phyloP scores from a whole-genome alignment of 92 coral and sea anemone species.

The Epizoanthus illoricatus region DNA sequence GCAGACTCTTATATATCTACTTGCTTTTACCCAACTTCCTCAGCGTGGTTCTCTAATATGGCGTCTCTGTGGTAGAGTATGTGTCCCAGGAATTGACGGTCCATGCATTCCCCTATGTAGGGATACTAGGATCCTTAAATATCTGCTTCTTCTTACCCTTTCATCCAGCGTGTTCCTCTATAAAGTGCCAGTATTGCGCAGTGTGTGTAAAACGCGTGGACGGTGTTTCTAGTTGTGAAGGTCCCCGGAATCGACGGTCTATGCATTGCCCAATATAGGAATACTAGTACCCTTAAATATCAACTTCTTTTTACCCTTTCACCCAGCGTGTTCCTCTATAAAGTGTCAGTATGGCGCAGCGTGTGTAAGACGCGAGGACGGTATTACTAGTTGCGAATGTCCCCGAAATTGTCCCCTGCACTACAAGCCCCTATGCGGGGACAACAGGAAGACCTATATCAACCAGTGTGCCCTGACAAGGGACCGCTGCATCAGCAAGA shows the following conservation, averaged over 20 bases:
- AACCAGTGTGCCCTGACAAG: slow-evolving; percentile 85
- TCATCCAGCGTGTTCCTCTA: slow-evolving; percentile 63
- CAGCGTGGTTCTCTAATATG: no score
- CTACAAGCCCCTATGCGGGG: slow-evolving; percentile 87
- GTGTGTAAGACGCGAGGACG: slow-evolving; percentile 85
- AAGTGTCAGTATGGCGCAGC: slow-evolving; percentile 73
- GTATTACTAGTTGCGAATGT: slow-evolving; percentile 77
- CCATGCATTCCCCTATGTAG: slow-evolving; percentile 88
- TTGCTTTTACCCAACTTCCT: no score
- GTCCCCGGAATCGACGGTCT: neutral
- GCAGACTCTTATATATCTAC: no score
- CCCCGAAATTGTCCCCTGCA: slow-evolving; percentile 75
- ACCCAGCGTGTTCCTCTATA: slow-evolving; percentile 62
- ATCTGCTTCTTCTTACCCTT: no score
- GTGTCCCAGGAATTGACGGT: slow-evolving; percentile 4
- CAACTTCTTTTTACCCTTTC: neutral
- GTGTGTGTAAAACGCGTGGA: no score
- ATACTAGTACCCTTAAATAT: neutral
- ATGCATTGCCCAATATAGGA: neutral
- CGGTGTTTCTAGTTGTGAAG: no score
- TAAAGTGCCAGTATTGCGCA: no score
- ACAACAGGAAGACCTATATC: slow-evolving; percentile 83
- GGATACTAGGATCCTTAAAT: slow-evolving; percentile 66
- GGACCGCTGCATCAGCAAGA: slow-evolving; percentile 73
- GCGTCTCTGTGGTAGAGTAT: neutral